Evolutionary conservation across 2,797 vertebrate genomes (phyloP).

Genomic region (Tenualosa ilisha): DNA sequence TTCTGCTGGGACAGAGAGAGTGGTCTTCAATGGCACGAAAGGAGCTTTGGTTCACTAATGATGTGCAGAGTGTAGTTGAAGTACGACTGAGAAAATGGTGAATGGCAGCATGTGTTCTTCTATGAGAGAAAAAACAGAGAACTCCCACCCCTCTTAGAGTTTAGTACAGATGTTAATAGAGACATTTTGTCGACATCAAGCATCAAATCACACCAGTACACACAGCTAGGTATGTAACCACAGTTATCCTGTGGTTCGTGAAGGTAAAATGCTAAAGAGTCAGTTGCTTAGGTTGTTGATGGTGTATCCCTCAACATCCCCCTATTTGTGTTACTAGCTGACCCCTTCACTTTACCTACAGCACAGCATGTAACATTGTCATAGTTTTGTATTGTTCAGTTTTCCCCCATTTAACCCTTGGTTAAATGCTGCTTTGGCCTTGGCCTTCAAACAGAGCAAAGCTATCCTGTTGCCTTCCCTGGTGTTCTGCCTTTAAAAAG

Average conservation of each 20-base stretch:
- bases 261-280: background rate
- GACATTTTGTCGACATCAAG: background rate
- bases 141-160: too few relatives aligned
- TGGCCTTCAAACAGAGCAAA: background rate
- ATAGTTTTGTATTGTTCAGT: background rate
- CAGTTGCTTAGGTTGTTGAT: background rate
- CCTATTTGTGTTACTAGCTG: background rate
- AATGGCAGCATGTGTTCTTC: background rate
- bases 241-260: background rate
- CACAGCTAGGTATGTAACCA: background rate
- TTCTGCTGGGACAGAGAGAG: background rate
- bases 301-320: background rate
- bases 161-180: background rate
- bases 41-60: background rate
- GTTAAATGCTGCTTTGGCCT: background rate
- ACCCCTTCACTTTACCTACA: too few relatives aligned
- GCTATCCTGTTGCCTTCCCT: background rate
- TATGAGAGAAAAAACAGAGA: background rate
- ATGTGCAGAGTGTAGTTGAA: background rate
- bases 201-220: background rate
- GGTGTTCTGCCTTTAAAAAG: background rate
- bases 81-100: background rate
- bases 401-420: background rate
- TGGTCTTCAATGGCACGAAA: background rate
- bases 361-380: background rate